A percentile compares a stretch with the other conserved stretches of the same genome.
Evolutionary conservation across 2,113 vertebrate species (phyloP).

Genomic region (Plestiodon gilberti): DNA sequence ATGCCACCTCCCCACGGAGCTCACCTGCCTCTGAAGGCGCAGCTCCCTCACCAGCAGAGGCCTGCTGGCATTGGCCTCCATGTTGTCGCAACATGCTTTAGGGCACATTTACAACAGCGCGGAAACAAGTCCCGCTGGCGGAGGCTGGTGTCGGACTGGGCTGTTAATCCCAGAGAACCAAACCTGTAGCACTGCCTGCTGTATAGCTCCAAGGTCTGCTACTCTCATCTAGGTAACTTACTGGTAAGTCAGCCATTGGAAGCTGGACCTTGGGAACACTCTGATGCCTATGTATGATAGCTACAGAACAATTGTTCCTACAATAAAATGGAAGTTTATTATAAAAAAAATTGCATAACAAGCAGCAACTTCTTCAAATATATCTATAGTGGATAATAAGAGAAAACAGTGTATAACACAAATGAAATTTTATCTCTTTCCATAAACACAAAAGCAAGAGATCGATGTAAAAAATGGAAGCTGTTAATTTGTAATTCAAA

Average conservation of each 20-base stretch:
- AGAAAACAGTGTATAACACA: background rate
- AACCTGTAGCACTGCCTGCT: background rate
- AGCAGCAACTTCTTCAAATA: background rate
- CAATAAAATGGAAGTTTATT: background rate
- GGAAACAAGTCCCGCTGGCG: too few species aligned
- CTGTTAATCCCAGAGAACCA: background rate
- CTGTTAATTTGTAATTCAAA: slow-evolving; percentile 17
- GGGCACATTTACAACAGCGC: too few species aligned
- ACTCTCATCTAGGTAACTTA: background rate
- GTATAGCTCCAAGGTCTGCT: background rate
- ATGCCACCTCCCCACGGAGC: too few species aligned
- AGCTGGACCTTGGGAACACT: background rate
- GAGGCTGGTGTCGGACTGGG: too few species aligned
- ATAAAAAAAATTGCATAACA: background rate
- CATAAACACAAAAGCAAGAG: background rate
- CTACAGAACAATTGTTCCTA: background rate
- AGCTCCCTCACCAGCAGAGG: too few species aligned
- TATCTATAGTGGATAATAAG: slow-evolving; percentile 12
- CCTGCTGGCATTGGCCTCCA: too few species aligned
- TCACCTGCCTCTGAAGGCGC: too few species aligned
- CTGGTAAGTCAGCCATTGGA: background rate
- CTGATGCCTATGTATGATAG: background rate
- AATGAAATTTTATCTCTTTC: background rate
- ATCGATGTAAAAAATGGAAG: background rate
- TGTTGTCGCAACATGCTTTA: too few species aligned